These are phyloP conservation scores for Centropyge bicolor DNA, from an alignment of 2,797 vertebrate species.

Conservation along the genomic window DNA sequence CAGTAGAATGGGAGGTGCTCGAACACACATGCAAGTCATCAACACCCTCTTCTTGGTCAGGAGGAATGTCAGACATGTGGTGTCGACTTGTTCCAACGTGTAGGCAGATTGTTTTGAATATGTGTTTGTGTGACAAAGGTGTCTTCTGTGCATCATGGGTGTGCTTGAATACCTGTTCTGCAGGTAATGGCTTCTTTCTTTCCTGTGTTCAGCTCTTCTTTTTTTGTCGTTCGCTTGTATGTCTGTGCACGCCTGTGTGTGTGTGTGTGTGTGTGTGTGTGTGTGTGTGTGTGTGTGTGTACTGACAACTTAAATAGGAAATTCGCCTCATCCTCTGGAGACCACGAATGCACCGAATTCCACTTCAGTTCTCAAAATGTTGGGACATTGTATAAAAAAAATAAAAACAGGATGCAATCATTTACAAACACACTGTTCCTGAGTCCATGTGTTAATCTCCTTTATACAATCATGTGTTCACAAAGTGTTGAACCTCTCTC, in stretches of 20 bases:
- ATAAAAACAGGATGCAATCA: too few relatives aligned
- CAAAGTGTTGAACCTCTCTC: too few relatives aligned
- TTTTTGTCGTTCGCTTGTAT: conserved; percentile 1
- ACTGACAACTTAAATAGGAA: conserved; percentile 71
- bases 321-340: neutral
- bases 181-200: conserved; percentile 33
- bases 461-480: too few relatives aligned
- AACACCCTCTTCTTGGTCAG: neutral
- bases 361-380: too few relatives aligned
- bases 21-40: neutral
- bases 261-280: conserved; percentile 13
- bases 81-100: conserved; percentile 59
- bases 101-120: neutral
- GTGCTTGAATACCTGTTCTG: conserved; percentile 61
- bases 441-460: too few relatives aligned
- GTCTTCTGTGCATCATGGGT: conserved; percentile 22
- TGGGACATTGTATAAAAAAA: too few relatives aligned
- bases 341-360: too few relatives aligned
- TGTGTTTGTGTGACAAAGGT: conserved; percentile 32
- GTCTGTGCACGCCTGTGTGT: conserved; percentile 3
- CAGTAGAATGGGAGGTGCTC: neutral
- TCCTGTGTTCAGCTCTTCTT: conserved; percentile 10
- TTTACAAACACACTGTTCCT: too few relatives aligned
- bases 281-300: conserved; percentile 45
- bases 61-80: conserved; percentile 69